Evolutionary conservation across 2,888 invertebrate genomes (phyloP), one percentile per base, ranked within the genome.

Genomic region (Oegoconia quadripuncta): DNA sequence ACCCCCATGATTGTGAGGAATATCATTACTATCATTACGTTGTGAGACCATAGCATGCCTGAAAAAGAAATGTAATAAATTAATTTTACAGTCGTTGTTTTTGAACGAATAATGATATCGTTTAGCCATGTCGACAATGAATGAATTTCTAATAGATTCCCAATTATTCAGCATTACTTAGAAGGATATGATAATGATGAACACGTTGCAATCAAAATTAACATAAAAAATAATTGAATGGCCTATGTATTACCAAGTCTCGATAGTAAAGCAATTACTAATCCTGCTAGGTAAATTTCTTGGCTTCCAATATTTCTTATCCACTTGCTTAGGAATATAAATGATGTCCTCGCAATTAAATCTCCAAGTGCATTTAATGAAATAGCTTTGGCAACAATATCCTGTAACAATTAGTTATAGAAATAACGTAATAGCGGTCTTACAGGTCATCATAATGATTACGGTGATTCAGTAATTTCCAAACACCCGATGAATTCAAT

Each of bases 311-410:
- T 66, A 34, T 84, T 87, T 0, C 42, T 83, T 55, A 64, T 84
- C 76, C 44, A 90, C 62, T 55, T 64, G 34, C 90, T 91, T 16
- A 90, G 71, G 13, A 89, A 45, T 7, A 91, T 90, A 3, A 93
- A 74, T 9, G 89, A 55, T 14, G 91, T 74, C 42, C 92, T 88
- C 2, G 90, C 90, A 1, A 78, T 67, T 31, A 93, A 74, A 74
- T 94, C 94, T 0, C 92, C 90, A 0, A 89, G 84, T 2, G 91
- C 90, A 8, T 88, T 87, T 4, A 92, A 73, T 0, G 91, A 90
- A 40, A 93, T 78, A n/a, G 92, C 89, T 33, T 86, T 68, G 0
- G 93, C 91, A 0, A 91, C 88, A 33, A 90, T 83, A 4, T 70
- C 61, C 90, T 90, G 64, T 38, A 74, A 27, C 18, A 44, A 44